Base-by-base conservation (phyloP, 2,113 vertebrate species). In the Perca flavescens region DNA sequence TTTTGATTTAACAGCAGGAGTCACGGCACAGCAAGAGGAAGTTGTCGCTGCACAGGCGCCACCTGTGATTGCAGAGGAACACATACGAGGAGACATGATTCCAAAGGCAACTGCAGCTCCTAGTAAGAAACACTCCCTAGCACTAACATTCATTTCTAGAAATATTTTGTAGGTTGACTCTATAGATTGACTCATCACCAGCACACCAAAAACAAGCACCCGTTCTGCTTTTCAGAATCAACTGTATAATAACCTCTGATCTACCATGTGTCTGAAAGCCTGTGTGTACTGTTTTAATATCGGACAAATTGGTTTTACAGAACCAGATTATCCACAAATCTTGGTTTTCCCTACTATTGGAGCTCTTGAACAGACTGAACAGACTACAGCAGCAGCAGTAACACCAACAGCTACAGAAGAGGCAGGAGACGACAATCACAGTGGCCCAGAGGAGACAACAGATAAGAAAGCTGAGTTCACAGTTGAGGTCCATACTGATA, bases 81-180 rank as follows among this genome's bases (percentile, higher is more conserved):
- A 54, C 1, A 4, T 50, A 53, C 71, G 88, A 79, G 93, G 93
- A 79, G 89, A 94, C 57, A 86, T 75, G 80, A 43, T 70, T 60
- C 50, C 25, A 16, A 6, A 6, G 54, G 9, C 36, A 14, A 70
- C 80, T n/a, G 1, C 22, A 43, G 19, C 19, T 13, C 50, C 84
- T 16, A 85, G 92, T 93, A 84, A 82, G 84, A 87, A 60, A 54
- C 63, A 46, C 10, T 8, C 4, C 21, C 17, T 5, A 3, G 1
- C 1, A 16, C 22, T 22, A 6, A 10, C 8, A 54, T 17, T 61
- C 15, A 70, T 65, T 46, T 57, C 9, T 3, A 64, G 7, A 58
- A 13, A 60, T 28, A 15, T 25, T 11, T 5, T 14, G 15, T 6
- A 19, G 1, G 21, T 47, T 17, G 25, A 50, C 40, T 31, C 34